phyloP scores from a whole-genome alignment of 2,888 invertebrate species.

The Pammene fasciana region DNA sequence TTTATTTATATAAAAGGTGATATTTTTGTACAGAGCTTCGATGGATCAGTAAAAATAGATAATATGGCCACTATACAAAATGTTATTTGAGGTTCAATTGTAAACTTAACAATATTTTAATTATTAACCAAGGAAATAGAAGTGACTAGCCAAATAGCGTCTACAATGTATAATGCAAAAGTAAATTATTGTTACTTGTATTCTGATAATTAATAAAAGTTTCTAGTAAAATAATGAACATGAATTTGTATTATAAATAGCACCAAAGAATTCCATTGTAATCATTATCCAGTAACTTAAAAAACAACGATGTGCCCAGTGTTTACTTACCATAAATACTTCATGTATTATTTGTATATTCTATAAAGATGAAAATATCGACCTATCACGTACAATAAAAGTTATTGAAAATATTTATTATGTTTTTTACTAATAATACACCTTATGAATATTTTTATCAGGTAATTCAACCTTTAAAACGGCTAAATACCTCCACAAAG shows the following conservation, averaged over 20 bases:
- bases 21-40: slow-evolving; percentile 27
- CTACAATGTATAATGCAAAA: not conserved
- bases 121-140: no score
- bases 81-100: not conserved
- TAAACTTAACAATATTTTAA: not conserved
- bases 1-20: slow-evolving; percentile 39
- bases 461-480: slow-evolving; percentile 29
- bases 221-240: not conserved
- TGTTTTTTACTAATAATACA: not conserved
- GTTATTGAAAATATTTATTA: slow-evolving; percentile 13
- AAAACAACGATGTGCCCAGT: slow-evolving; percentile 15
- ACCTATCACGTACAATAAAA: slow-evolving; percentile 38
- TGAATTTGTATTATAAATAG: slow-evolving; percentile 41
- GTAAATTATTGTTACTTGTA: not conserved
- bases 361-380: slow-evolving; percentile 21
- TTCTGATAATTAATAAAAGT: not conserved
- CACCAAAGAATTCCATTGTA: slow-evolving; percentile 45
- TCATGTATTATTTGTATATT: slow-evolving; percentile 18
- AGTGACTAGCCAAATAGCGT: no score
- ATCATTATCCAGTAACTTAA: not conserved
- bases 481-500: slow-evolving; percentile 25
- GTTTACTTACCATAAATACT: not conserved
- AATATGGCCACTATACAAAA: not conserved
- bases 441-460: not conserved
- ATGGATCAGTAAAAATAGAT: not conserved